Evolutionary conservation across 2,888 invertebrate genomes (phyloP).

Genomic region (Drosophila koepferae): DNA sequence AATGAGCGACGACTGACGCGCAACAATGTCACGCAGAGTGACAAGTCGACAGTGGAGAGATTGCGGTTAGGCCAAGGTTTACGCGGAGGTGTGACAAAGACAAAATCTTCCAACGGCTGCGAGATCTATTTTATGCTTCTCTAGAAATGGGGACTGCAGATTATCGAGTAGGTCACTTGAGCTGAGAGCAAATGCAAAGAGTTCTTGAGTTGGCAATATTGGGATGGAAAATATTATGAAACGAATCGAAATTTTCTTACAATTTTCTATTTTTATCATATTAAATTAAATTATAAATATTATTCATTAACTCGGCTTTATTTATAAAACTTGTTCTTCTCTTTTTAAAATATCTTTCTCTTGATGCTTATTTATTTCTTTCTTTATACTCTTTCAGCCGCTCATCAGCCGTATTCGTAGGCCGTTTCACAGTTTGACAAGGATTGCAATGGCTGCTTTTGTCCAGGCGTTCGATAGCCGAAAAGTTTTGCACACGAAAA

Average conservation of each 20-base stretch:
- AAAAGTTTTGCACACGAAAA: constrained; percentile 42
- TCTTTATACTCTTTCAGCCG: background rate
- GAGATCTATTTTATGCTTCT: constrained; percentile 4
- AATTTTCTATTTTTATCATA: no score
- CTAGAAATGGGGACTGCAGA: background rate
- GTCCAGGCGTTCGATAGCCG: background rate
- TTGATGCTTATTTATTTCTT: background rate
- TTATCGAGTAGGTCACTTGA: background rate
- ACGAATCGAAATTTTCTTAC: background rate
- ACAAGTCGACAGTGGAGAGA: constrained; percentile 32
- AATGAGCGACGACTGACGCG: constrained; percentile 68
- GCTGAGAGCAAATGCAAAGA: background rate
- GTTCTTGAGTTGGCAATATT: background rate
- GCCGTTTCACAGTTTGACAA: constrained; percentile 18
- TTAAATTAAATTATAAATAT: no score
- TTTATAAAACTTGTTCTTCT: background rate
- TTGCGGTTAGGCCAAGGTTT: constrained; percentile 64
- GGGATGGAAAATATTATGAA: background rate
- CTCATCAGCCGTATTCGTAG: constrained; percentile 65
- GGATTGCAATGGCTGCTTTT: constrained; percentile 11
- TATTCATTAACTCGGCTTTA: background rate
- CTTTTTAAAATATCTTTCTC: background rate
- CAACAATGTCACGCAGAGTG: constrained; percentile 65
- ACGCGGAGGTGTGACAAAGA: constrained; percentile 22
- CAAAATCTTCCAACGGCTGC: constrained; percentile 1